Evolutionary conservation across 2,888 invertebrate species (phyloP), one percentile per base, ranked within the genome.

Genomic region (Agrilus cyanescens): DNA sequence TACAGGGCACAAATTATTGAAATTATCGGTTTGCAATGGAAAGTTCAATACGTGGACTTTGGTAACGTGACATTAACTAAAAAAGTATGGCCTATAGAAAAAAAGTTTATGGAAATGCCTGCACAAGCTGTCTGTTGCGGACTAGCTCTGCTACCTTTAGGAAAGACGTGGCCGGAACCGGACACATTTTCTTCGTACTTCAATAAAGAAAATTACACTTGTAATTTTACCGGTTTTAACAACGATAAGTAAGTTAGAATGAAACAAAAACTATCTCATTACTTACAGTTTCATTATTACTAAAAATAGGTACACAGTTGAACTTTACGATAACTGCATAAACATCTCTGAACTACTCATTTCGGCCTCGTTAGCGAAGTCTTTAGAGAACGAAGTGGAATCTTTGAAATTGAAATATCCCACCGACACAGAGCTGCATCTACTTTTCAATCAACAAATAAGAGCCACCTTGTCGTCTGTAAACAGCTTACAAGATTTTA

Each of bases 31-130:
- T 71, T 74, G 1, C 75, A 76, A 52, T 78, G 76, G 59, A 73
- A 78, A 43, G 81, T 87, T 0, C 72, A 76, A 18, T 86, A 82
- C 56, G 72, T 87, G 1, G 87, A 87, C 62, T 85, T 82, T 53
- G 87, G 87, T 3, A 85, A 85, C 55, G 73, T 73, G 43, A 76
- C 78, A 32, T 66, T 74, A 0, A 79, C 85, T 0, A 72, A 75
- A 36, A 78, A 82, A 52, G 75, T 85, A 16, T 86, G 80, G 75
- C 75, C 76, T 39, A 67, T 85, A 45, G 82, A 85, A 52, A 71
- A 69, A 37, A 73, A 76, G 46, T 74, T 83, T 46, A 71, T 80
- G 61, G 69, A 70, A 4, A 60, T 83, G 14, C 83, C 86, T 0
- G 76, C 74, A 40, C 80, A 85, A 72, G 83, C 84, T 0, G 66